A percentile compares a stretch with the other conserved stretches of the same genome.
Evolutionary conservation across 1,140 invertebrate genomes (phyloP).

Genomic region (Drosophila lini): DNA sequence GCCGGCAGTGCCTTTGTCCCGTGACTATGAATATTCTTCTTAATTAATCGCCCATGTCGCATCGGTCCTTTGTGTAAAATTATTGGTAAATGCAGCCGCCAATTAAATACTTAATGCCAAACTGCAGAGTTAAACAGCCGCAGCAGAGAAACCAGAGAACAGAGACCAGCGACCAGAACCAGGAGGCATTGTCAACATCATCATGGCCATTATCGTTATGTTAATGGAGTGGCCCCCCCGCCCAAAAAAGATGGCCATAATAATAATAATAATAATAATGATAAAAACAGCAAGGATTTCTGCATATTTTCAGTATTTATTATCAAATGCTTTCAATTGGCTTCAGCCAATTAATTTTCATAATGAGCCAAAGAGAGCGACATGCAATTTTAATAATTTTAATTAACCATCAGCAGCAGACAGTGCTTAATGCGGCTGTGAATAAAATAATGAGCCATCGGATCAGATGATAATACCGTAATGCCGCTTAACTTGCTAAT

Average conservation of each 20-base stretch:
- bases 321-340: slow-evolving; percentile 53
- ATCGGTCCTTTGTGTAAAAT: slow-evolving; percentile 49
- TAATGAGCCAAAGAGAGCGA: slow-evolving; percentile 28
- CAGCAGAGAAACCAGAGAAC: slow-evolving; percentile 17
- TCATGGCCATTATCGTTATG: slow-evolving; percentile 37
- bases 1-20: slow-evolving; percentile 18
- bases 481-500: slow-evolving; percentile 44
- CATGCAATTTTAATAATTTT: slow-evolving; percentile 70
- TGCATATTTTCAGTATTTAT: slow-evolving; percentile 65
- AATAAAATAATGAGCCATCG: slow-evolving; percentile 20
- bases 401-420: slow-evolving; percentile 62
- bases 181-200: slow-evolving; percentile 23
- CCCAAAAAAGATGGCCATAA: slow-evolving; percentile 38
- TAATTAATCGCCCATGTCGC: slow-evolving; percentile 44
- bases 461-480: not conserved
- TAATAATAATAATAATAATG: slow-evolving; percentile 30
- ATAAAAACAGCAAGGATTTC: slow-evolving; percentile 26
- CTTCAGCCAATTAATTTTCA: slow-evolving; percentile 68
- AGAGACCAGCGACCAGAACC: slow-evolving; percentile 20
- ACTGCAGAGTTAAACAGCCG: slow-evolving; percentile 40
- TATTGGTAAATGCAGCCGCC: slow-evolving; percentile 52
- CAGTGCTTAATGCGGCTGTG: slow-evolving; percentile 43
- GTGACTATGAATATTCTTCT: slow-evolving; percentile 38
- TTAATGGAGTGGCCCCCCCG: slow-evolving; percentile 48
- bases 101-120: slow-evolving; percentile 64